Percentiles rank a stretch among this genome's conserved stretches.
Conservation (phyloP, 2,113 vertebrate genomes). For the Ammospiza nelsoni region DNA sequence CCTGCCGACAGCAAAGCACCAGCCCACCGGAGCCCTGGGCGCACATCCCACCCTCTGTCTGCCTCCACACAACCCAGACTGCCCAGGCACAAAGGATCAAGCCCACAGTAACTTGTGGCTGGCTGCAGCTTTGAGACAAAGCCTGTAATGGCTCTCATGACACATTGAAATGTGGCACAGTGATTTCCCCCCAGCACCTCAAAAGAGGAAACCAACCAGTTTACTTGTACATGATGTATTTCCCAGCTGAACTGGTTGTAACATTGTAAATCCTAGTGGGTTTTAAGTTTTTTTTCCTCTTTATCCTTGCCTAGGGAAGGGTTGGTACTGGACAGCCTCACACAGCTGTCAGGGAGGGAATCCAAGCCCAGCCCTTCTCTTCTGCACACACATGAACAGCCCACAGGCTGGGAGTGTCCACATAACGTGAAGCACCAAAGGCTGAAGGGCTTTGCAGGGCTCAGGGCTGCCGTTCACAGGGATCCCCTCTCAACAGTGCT, state of each 20-base stretch:
- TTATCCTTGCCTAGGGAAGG: neutral
- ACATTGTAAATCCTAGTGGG: neutral
- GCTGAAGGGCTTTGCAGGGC: neutral
- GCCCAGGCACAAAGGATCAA: neutral
- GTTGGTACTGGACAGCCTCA: neutral
- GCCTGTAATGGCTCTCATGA: neutral
- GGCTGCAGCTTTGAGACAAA: neutral
- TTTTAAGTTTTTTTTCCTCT: neutral
- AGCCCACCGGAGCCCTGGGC: neutral
- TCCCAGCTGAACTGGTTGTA: neutral
- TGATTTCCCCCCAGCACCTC: neutral
- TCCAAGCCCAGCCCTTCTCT: neutral
- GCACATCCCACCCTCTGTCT: accelerated
- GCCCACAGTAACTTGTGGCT: neutral
- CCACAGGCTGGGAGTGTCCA: neutral
- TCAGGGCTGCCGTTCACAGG: neutral
- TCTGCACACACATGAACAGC: neutral
- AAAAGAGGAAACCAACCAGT: neutral
- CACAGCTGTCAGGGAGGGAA: accelerated
- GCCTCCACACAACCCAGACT: neutral
- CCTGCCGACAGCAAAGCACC: neutral
- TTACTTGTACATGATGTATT: neutral
- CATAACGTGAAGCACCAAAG: accelerated
- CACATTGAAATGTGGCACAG: neutral
- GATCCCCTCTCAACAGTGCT: neutral